phyloP scores from a whole-genome alignment of 2,113 vertebrate genomes.

The Irena cyanogastra region DNA sequence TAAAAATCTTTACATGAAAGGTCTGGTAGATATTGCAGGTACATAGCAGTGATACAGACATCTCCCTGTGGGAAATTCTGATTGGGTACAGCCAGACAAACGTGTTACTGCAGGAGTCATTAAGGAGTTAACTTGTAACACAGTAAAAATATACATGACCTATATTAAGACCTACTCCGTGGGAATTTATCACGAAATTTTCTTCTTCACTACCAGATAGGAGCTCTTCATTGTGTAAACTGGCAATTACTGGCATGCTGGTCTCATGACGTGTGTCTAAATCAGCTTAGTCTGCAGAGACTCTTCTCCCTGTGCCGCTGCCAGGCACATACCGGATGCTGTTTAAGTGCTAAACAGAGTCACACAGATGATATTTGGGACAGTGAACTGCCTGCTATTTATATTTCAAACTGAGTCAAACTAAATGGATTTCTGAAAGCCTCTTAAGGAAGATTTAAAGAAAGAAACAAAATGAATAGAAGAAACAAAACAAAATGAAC shows the following conservation, averaged over 20 bases:
- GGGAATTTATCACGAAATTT: background rate
- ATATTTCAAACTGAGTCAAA: conserved; percentile 20
- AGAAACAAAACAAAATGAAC: background rate
- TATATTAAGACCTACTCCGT: background rate
- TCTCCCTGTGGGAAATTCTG: background rate
- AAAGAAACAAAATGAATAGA: background rate
- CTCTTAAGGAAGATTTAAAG: conserved; percentile 48
- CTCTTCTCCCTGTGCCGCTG: background rate
- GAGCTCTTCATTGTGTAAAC: background rate
- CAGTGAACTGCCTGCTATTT: conserved; percentile 56
- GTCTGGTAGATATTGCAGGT: background rate
- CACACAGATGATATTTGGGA: background rate
- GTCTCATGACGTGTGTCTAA: background rate
- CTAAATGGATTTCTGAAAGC: conserved; percentile 61
- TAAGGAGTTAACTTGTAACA: background rate
- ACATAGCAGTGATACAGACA: background rate
- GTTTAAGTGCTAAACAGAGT: background rate
- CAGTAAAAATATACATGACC: background rate
- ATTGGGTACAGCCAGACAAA: background rate
- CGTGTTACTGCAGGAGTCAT: background rate
- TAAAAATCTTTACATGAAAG: background rate
- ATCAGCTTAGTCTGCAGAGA: background rate
- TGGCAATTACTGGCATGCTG: background rate
- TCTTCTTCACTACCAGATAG: background rate
- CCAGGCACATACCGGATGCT: background rate